Evolutionary conservation across 2,888 invertebrate genomes (phyloP), one percentile per base, ranked within the genome.

Genomic region (Cerceris ruficornis): DNA sequence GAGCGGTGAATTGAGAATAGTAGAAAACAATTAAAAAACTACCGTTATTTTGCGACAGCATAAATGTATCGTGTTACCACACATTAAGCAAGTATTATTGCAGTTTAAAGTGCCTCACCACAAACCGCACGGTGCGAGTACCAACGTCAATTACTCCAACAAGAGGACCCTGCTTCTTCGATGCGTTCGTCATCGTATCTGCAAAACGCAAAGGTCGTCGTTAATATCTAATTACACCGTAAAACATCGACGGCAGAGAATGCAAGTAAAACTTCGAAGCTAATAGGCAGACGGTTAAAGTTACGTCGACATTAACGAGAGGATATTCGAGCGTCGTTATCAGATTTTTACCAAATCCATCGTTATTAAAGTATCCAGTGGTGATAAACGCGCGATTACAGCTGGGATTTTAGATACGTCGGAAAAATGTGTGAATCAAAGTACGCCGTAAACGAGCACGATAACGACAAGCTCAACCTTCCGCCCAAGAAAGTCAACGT

Each of bases 91-190:
- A 46, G 46, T 46, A 28, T 28, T 28, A 28, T 28, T 28, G 28
- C 28, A 2, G 2, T 28, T 1, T 28, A 28, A 28, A 59, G 58
- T 54, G 42, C 57, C 94, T 94, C 91, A 97, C 96, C 93, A 97
- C 95, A 94, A 98, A 97, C 87, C 97, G 93, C 61, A 97, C 95
- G 58, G 97, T 97, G 88, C 97, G 96, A n/a, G 99, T 98, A 80
- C 99, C 98, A 91, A 98, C 98, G 91, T 99, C 98, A 75, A 99
- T 96, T 46, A 98, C 98, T 15, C 98, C 98, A 65, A 99, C 94
- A 50, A 98, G 93, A 17, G 93, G 93, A 52, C 93, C 93, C 52
- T 69, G 69, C 69, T 86, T 90, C 69, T 89, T 92, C 15, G 82
- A 15, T 9, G 80, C 60, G 8, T 68, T 50, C 1, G 90, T 81